A percentile compares a stretch with the other conserved stretches of the same genome.
phyloP scores from a whole-genome alignment of 1,140 invertebrate species.

The Cyclargus thomasi region DNA sequence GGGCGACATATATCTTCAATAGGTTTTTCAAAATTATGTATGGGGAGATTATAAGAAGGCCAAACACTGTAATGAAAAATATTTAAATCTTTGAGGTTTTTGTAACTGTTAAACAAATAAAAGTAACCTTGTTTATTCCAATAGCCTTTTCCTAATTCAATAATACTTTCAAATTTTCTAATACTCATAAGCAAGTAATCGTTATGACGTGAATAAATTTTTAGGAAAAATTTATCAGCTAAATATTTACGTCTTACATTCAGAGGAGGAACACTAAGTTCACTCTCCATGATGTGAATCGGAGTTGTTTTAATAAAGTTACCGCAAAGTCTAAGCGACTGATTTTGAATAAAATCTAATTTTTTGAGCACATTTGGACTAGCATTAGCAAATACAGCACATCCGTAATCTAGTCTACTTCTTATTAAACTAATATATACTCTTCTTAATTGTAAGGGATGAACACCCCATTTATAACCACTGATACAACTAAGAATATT shows the following conservation, averaged over 20 bases:
- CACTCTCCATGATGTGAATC: not conserved
- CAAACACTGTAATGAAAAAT: not conserved
- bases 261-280: not conserved
- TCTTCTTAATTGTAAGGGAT: no score
- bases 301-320: not conserved
- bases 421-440: no score
- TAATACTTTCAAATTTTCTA: not conserved
- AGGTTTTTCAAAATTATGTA: not conserved
- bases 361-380: not conserved
- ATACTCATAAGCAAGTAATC: not conserved
- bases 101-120: not conserved
- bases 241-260: not conserved
- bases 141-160: not conserved
- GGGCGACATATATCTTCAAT: constrained; percentile 1
- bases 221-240: not conserved
- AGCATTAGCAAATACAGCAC: constrained; percentile 2
- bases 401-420: not conserved
- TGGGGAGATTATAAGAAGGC: not conserved
- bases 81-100: not conserved
- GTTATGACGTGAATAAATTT: not conserved
- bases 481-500: no score
- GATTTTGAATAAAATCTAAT: not conserved
- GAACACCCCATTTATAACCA: no score
- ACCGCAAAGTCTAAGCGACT: not conserved
- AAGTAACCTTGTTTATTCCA: not conserved